Percentiles rank a stretch among this genome's conserved stretches.
phyloP scores from a whole-genome alignment of 2,888 invertebrate genomes.

The Clusia tigrina region DNA sequence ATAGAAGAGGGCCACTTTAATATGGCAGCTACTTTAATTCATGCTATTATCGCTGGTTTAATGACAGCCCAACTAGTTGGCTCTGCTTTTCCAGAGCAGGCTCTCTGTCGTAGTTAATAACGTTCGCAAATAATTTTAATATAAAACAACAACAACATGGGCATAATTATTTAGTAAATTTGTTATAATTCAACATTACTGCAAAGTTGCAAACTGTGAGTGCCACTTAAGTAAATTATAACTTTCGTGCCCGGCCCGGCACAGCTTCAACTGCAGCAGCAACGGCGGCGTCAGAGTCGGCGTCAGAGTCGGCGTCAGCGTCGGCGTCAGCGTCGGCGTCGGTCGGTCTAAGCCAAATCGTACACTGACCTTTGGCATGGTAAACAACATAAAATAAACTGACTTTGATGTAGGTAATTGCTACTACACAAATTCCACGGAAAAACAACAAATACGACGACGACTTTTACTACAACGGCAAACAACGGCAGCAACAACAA shows the following conservation, averaged over 20 bases:
- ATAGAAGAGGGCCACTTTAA: neutral
- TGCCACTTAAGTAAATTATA: too few species aligned
- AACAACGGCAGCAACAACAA: slow-evolving; percentile 22
- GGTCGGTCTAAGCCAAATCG: neutral
- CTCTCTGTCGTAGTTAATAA: too few species aligned
- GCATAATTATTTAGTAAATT: too few species aligned
- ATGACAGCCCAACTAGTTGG: too few species aligned
- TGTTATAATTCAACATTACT: neutral
- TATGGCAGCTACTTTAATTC: neutral
- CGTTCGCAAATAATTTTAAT: neutral
- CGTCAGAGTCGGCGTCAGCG: neutral
- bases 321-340: neutral
- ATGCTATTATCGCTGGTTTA: slow-evolving; percentile 5
- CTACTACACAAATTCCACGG: slow-evolving; percentile 24
- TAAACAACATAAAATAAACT: neutral
- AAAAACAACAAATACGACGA: slow-evolving; percentile 44
- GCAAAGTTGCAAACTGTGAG: neutral
- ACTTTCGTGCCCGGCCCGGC: too few species aligned
- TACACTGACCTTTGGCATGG: slow-evolving; percentile 6
- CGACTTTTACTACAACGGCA: neutral
- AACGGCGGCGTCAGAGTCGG: neutral
- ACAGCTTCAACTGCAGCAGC: too few species aligned
- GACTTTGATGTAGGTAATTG: neutral
- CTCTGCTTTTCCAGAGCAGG: too few species aligned
- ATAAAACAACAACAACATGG: neutral